Conservation (phyloP, 2,888 invertebrate species). For the Dicyrtoma fusca region DNA sequence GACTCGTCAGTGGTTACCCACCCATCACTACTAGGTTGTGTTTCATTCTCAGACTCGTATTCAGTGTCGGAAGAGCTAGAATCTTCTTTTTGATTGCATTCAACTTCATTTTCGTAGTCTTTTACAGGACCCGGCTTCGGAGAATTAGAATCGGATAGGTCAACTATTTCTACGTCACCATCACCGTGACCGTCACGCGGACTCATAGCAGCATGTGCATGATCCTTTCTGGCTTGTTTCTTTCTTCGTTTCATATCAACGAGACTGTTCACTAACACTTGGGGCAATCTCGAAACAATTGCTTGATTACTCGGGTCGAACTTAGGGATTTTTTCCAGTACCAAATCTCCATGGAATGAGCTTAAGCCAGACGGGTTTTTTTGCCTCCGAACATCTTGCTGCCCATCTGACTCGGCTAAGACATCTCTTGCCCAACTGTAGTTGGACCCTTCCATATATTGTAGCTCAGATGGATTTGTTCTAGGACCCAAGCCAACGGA, state of each 20-base stretch:
- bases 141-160: too few relatives aligned
- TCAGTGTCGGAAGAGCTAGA: background rate
- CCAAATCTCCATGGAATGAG: background rate
- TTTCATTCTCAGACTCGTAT: background rate
- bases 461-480: too few relatives aligned
- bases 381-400: too few relatives aligned
- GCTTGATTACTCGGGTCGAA: slow-evolving; percentile 14
- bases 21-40: background rate
- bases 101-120: background rate
- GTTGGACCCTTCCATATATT: too few relatives aligned
- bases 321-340: background rate
- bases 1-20: background rate
- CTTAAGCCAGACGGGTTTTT: too few relatives aligned
- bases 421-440: too few relatives aligned
- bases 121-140: background rate
- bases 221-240: background rate
- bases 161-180: too few relatives aligned
- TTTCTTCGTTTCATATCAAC: background rate
- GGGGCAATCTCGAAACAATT: background rate
- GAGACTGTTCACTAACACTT: background rate
- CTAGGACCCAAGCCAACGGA: too few relatives aligned
- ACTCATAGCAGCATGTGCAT: too few relatives aligned
- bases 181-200: too few relatives aligned
- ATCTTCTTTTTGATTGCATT: background rate
- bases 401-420: too few relatives aligned